phyloP scores from a whole-genome alignment of 2,888 invertebrate species.

The Muschampia plurimacula region DNA sequence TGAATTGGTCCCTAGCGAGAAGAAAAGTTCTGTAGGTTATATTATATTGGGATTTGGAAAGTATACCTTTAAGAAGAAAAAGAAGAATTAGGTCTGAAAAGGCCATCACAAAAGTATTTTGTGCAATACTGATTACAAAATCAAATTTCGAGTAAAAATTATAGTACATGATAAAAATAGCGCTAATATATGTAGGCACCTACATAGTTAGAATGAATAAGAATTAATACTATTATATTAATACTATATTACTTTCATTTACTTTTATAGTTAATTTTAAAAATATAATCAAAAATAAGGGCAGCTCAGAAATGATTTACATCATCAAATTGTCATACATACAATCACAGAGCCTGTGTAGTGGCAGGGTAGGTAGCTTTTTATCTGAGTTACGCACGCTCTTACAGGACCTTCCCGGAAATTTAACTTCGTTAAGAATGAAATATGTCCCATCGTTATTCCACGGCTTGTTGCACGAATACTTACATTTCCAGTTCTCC shows the following conservation, averaged over 20 bases:
- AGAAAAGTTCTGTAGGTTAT: no score
- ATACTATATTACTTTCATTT: neutral
- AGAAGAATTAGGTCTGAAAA: no score
- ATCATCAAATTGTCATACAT: constrained; percentile 29
- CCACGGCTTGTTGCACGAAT: constrained; percentile 83
- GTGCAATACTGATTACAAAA: no score
- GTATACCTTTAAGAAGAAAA: no score
- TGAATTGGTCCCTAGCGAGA: neutral
- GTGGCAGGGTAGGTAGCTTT: constrained; percentile 67
- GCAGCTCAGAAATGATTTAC: constrained; percentile 23
- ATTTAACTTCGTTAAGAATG: constrained; percentile 86
- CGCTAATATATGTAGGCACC: no score
- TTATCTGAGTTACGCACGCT: constrained; percentile 83
- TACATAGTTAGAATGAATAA: no score
- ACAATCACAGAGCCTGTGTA: constrained; percentile 63
- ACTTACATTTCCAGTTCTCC: constrained; percentile 81
- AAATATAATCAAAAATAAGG: constrained; percentile 10
- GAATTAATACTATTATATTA: no score
- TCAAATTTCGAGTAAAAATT: no score
- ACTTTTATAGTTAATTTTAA: neutral
- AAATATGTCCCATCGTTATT: constrained; percentile 84
- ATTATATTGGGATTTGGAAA: no score
- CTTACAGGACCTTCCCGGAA: constrained; percentile 80
- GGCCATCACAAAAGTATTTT: no score
- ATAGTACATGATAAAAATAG: no score